Evolutionary conservation across 2,797 vertebrate genomes (phyloP), one percentile per base, ranked within the genome.

Genomic region (Salmo trutta): DNA sequence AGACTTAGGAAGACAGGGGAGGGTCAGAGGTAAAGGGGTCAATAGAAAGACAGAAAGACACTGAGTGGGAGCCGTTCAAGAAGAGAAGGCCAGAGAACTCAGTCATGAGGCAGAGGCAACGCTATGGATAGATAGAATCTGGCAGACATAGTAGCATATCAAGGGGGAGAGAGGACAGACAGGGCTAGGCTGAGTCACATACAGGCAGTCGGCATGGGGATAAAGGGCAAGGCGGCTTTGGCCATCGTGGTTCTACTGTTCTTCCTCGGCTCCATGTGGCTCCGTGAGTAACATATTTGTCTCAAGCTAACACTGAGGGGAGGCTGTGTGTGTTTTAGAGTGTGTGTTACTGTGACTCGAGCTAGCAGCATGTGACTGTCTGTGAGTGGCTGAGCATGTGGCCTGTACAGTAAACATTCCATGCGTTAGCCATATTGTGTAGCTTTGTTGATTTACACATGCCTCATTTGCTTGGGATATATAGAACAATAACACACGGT

Each of bases 241-340:
- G 94, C 94, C 79, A 90, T 95, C 83, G 31, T 93, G 78, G 82
- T 94, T 81, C 88, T 95, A 81, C 83, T 93, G 80, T 70, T 94
- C 82, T 90, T 93, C 79, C 78, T 95, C 3, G 93, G 92, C 75
- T 91, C 88, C n/a, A 75, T 93, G 81, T 95, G 94, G 94, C 82
- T 95, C 21, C 72, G 95, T 95, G 88, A 95, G 95, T 95, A 91
- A 6, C 14, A 36, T 47, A 56, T 77, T 76, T 36, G 21, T 24
- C 52, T 24, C 29, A 29, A 52, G 17, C 15, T 12, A 56, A 53
- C 47, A 17, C 79, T 70, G 77, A 41, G 5, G 62, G 10, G 47
- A 33, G 71, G 7, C 56, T 66, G 76, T 66, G 41, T 47, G 41
- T 47, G 41, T 47, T 47, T 47, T 47, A 47, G 41, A 47, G 41